Evolutionary conservation across 2,113 vertebrate species (phyloP), one percentile per base, ranked within the genome.

Genomic region (Taxidea taxus): DNA sequence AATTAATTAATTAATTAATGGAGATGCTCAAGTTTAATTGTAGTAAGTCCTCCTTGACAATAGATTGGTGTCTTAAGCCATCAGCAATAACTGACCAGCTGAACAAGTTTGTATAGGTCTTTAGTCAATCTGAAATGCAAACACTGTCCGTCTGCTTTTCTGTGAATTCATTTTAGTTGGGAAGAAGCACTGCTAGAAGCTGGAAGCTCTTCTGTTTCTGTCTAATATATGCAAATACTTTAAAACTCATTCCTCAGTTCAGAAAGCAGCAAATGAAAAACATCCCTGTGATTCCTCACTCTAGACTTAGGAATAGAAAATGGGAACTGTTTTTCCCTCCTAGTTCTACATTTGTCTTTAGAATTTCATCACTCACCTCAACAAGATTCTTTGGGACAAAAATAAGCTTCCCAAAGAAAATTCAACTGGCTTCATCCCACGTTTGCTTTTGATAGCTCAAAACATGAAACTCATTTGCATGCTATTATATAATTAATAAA

Each of bases 211-310:
- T 10, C 60, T 94, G 83, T 93, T 97, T 98, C 92, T 97, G 12
- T 95, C 42, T 98, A 97, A 98, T 97, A 77, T 97, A 96, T 1
- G 0, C 89, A 98, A 98, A 98, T 97, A 96, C 87, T 97, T 95
- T 93, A 39, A 95, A 89, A 68, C 82, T 75, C 44, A 29, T 82
- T 96, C 97, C 78, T 97, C 49, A 93, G 94, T 82, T 96, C 56
- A 89, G 90, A 98, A 97, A 47, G 80, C 83, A 95, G 96, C 23
- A 97, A 86, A 89, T n/a, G 62, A 68, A 97, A 91, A 95, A 10
- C 7, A 84, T 64, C 64, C 54, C 51, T 94, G 23, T 51, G 84
- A 90, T 91, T 96, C 90, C 44, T 97, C 34, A 42, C 42, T 90
- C 31, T 80, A 49, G n/a, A 86, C 74, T 72, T 72, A 80, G 86